phyloP scores from a whole-genome alignment of 1,140 invertebrate genomes.

The Camponotus vicinus region DNA sequence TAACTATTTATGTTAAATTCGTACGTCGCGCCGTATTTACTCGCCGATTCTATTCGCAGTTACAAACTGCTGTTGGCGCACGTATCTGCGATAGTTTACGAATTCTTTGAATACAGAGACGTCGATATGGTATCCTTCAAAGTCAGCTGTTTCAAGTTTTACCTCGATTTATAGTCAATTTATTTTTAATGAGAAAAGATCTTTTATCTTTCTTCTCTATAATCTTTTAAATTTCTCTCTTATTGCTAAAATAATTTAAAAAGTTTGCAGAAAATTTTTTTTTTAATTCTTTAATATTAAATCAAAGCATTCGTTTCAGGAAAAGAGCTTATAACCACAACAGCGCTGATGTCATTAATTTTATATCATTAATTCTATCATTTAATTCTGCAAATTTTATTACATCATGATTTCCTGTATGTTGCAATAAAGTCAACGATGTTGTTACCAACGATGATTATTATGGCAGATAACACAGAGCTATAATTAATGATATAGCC shows the following conservation, averaged over 20 bases:
- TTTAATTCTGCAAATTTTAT: slow-evolving; percentile 29
- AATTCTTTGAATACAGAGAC: background rate
- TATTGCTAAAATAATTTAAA: background rate
- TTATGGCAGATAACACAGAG: slow-evolving; percentile 14
- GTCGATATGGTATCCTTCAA: background rate
- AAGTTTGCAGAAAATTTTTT: background rate
- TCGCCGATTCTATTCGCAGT: slow-evolving; percentile 36
- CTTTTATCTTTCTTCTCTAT: background rate
- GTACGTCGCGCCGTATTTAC: slow-evolving; percentile 43
- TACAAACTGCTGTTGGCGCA: background rate
- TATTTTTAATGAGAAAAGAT: background rate
- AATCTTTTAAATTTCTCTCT: background rate
- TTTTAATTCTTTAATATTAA: background rate
- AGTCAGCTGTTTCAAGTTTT: too few species aligned
- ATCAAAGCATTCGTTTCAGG: background rate
- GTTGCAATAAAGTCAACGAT: slow-evolving; percentile 19
- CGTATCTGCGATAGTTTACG: background rate
- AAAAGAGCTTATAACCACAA: background rate
- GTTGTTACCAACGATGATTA: background rate
- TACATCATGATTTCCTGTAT: background rate
- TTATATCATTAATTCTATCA: background rate
- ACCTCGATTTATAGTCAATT: too few species aligned
- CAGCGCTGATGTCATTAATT: background rate
- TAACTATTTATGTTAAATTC: slow-evolving; percentile 61
- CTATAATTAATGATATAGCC: slow-evolving; percentile 10